Percentiles rank a stretch among this genome's conserved stretches.
Evolutionary conservation across 2,113 vertebrate genomes (phyloP).

Genomic region (Candoia aspera): DNA sequence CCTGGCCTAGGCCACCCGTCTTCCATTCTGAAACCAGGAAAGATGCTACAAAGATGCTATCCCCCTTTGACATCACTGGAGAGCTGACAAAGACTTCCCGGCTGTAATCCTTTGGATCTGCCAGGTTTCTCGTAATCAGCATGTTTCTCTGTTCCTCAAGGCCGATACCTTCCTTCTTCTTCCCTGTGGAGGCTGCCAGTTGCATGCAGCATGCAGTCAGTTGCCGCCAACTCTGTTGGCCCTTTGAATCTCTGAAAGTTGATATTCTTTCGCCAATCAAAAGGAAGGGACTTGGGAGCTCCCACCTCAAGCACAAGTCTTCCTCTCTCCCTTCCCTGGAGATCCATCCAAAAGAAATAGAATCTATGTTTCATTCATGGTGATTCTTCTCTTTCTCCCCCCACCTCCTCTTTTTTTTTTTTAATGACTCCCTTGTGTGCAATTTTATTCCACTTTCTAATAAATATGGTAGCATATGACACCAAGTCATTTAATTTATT

Average conservation of each 20-base stretch:
- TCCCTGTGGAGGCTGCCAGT: neutral
- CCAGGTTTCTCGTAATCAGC: accelerated
- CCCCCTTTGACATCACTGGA: conserved; percentile 10
- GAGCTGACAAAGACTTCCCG: conserved; percentile 10
- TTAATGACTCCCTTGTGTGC: conserved; percentile 70
- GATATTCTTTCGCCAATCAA: neutral
- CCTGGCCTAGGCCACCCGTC: conserved; percentile 77
- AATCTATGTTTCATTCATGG: conserved; percentile 68
- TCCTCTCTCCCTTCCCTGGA: conserved; percentile 42
- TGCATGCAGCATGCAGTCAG: neutral
- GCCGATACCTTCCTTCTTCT: conserved; percentile 27
- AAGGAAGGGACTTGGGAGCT: accelerated
- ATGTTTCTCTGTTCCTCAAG: accelerated
- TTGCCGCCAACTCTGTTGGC: neutral
- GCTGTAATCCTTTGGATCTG: neutral
- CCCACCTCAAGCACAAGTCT: neutral
- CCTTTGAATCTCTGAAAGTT: neutral
- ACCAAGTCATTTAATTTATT: conserved; percentile 73
- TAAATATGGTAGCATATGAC: conserved; percentile 68
- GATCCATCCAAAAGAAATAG: conserved; percentile 63
- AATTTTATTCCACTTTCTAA: conserved; percentile 74
- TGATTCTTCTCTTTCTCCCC: conserved; percentile 65
- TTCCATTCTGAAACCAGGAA: neutral
- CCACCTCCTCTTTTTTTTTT: neutral
- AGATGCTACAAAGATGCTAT: conserved; percentile 25